Conservation (phyloP, 2,797 vertebrate genomes). For the Rhabdomys pumilio region DNA sequence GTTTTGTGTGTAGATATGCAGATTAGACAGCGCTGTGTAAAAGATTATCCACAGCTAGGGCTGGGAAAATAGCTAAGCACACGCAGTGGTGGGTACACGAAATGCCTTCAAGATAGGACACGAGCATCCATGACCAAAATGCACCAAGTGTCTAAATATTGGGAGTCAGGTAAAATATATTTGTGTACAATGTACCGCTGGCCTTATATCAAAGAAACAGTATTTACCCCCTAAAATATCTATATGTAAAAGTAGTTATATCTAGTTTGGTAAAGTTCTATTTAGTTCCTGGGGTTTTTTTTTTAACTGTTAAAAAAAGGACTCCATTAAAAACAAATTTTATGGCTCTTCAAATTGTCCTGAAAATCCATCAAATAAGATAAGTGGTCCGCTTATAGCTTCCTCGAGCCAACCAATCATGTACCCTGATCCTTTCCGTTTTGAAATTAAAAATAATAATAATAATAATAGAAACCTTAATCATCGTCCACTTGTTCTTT, state of each 20-base stretch:
- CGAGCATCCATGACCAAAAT: neutral
- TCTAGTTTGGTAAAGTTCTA: slow-evolving; percentile 5
- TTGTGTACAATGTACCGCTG: slow-evolving; percentile 30
- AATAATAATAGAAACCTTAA: neutral
- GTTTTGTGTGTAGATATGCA: neutral
- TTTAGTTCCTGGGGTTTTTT: slow-evolving; percentile 8
- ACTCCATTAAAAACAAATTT: neutral
- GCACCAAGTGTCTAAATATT: neutral
- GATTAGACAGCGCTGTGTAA: neutral
- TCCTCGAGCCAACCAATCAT: neutral
- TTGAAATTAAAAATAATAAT: neutral
- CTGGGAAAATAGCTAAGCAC: slow-evolving; percentile 24
- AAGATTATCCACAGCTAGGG: neutral
- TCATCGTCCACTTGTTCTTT: neutral
- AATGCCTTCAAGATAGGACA: slow-evolving; percentile 41
- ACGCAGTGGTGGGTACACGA: neutral
- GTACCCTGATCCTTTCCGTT: neutral
- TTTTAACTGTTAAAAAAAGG: neutral
- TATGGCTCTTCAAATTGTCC: neutral
- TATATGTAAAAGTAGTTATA: slow-evolving; percentile 19
- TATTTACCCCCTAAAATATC: slow-evolving; percentile 18
- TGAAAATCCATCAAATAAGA: neutral
- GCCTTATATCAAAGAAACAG: neutral
- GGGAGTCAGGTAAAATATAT: neutral
- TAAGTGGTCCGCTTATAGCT: neutral